Evolutionary conservation across 2,888 invertebrate species (phyloP).

Genomic region (Polylopha cassiicola): DNA sequence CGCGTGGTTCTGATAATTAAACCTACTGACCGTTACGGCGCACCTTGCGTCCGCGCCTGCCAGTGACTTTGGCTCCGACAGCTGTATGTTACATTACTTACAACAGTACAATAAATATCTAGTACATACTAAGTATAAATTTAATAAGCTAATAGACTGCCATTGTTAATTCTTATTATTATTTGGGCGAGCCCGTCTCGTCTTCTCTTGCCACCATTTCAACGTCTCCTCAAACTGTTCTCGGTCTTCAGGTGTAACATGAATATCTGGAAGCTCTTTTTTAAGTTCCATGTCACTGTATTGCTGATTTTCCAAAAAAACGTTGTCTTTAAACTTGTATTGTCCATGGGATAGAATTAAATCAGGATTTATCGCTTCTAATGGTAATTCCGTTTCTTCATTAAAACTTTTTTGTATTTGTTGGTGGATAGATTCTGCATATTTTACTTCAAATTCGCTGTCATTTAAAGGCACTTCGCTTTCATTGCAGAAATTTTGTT

Average conservation of each 20-base stretch:
- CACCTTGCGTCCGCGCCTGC: conserved; percentile 66
- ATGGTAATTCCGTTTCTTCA: conserved; percentile 40
- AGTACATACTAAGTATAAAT: conserved; percentile 24
- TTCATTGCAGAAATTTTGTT: conserved; percentile 61
- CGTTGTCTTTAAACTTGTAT: conserved; percentile 57
- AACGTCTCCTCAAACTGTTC: conserved; percentile 71
- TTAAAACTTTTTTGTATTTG: conserved; percentile 47
- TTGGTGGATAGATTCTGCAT: conserved; percentile 60
- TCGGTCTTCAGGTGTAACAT: conserved; percentile 68
- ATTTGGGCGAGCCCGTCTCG: conserved; percentile 49
- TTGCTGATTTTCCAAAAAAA: conserved; percentile 57
- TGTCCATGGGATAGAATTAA: conserved; percentile 49
- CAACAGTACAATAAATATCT: conserved; percentile 45
- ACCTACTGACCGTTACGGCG: conserved; percentile 56
- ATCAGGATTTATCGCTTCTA: conserved; percentile 52
- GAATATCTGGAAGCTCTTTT: conserved; percentile 67
- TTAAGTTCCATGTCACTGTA: conserved; percentile 69
- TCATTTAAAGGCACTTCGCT: conserved; percentile 58
- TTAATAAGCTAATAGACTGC: conserved; percentile 19
- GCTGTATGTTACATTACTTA: conserved; percentile 58
- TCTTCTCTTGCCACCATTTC: conserved; percentile 75
- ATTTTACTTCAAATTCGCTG: conserved; percentile 67
- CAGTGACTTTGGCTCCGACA: conserved; percentile 68
- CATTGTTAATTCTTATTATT: conserved; percentile 32
- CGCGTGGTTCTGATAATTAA: conserved; percentile 14